Base-by-base conservation (phyloP, 2,113 vertebrate genomes). In the Plectropomus leopardus region DNA sequence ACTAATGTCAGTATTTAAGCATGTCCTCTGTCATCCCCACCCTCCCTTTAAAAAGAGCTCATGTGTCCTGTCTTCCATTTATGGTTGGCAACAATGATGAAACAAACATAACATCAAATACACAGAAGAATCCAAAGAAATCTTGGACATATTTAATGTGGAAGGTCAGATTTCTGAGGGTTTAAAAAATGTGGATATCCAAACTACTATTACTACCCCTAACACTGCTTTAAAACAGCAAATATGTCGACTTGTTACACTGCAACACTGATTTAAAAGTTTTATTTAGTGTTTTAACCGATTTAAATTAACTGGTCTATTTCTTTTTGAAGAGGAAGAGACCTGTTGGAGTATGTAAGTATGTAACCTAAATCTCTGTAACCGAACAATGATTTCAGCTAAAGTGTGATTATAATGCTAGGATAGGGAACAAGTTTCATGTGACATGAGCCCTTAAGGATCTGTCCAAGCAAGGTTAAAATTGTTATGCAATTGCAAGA, bases 31-130 rank as follows among this genome's bases (percentile, higher is more conserved):
- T 47, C 5, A 55, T 23, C 61, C 45, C n/a, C 24, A 26, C 50
- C n/a, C 1, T 3, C 9, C 17, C 16, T 15, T 34, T 30, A 64
- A 44, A 40, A 44, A 17, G 6, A 28, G 23, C 16, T 53, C 6
- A 16, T 1, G 13, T 14, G 21, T 48, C 26, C 10, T 51, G 19
- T 21, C 40, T 68, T 61, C 9, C 40, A 26, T 76, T 87, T 74
- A 78, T 77, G 64, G 50, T 48, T 80, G 55, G 57, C 70, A 77
- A 75, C 72, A 48, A 19, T 7, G 23, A 51, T 1, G 13, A 2
- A 16, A 48, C 40, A 59, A 42, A 51, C 23, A 48, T 0, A 54
- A 40, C 14, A 28, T n/a, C 34, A 44, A 3, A 17, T 30, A 28
- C 4, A 58, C 23, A 36, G 6, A n/a, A 17, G 1, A 28, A 15